Conservation (phyloP, 2,888 invertebrate genomes). For the Idaea straminata region DNA sequence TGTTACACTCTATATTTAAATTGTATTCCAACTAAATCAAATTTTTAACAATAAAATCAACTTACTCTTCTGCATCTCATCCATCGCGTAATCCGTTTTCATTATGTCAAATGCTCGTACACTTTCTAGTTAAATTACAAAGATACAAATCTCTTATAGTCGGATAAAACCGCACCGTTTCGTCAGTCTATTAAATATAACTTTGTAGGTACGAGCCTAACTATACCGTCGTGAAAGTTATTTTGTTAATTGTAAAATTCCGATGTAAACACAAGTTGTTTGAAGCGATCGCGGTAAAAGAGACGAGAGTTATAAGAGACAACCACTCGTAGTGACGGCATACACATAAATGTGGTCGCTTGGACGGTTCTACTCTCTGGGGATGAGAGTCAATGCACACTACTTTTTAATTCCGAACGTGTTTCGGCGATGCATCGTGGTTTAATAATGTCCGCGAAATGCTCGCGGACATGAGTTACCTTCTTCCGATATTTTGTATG, state of each 20-base stretch:
- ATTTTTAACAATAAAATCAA: slow-evolving; percentile 21
- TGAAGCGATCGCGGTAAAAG: slow-evolving; percentile 24
- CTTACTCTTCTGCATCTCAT: slow-evolving; percentile 78
- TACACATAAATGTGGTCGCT: slow-evolving; percentile 57
- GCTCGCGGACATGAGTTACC: slow-evolving; percentile 10
- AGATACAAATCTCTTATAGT: slow-evolving; percentile 41
- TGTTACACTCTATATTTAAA: background rate
- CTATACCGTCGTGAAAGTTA: slow-evolving; percentile 52
- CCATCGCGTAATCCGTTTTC: slow-evolving; percentile 79
- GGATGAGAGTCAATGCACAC: slow-evolving; percentile 58
- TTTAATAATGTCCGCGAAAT: slow-evolving; percentile 30
- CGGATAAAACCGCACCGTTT: slow-evolving; percentile 56
- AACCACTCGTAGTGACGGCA: slow-evolving; percentile 60
- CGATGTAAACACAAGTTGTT: slow-evolving; percentile 21
- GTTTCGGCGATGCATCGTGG: slow-evolving; percentile 39
- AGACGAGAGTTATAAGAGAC: slow-evolving; percentile 40
- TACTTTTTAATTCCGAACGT: slow-evolving; percentile 57
- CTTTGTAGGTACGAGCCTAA: slow-evolving; percentile 13
- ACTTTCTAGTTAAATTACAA: slow-evolving; percentile 56
- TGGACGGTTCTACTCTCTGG: slow-evolving; percentile 34
- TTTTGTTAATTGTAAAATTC: slow-evolving; percentile 44
- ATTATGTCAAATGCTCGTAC: slow-evolving; percentile 54
- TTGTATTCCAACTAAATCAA: background rate
- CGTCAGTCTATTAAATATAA: slow-evolving; percentile 36
- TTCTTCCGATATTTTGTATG: slow-evolving; percentile 1